These are phyloP conservation scores for Hyposoter dolosus DNA, from an alignment of 2,888 invertebrate species.

Conservation along the genomic window DNA sequence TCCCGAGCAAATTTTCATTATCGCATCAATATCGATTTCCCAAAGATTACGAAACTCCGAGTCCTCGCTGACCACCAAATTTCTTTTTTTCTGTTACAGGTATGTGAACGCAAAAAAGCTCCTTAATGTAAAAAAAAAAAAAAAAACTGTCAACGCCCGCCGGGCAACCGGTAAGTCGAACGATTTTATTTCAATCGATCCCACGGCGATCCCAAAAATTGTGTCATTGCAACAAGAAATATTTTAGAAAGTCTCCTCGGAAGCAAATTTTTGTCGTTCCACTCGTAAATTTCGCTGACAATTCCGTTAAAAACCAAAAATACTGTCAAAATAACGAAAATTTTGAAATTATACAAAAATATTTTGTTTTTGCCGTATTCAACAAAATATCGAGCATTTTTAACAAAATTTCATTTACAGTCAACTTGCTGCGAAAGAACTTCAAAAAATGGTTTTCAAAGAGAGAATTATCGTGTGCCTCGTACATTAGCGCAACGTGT, in stretches of 20 bases:
- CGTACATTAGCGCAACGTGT: neutral
- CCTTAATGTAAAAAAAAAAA: neutral
- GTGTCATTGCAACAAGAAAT: too few relatives aligned
- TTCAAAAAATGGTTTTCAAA: neutral
- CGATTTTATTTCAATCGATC: neutral
- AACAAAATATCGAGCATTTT: too few relatives aligned
- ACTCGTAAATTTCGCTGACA: too few relatives aligned
- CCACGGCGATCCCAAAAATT: too few relatives aligned
- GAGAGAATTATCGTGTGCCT: constrained; percentile 4
- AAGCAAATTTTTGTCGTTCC: too few relatives aligned
- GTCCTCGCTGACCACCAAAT: constrained; percentile 23
- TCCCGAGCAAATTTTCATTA: neutral
- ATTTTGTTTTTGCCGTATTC: too few relatives aligned
- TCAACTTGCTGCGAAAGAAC: too few relatives aligned
- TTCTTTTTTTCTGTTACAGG: constrained; percentile 75
- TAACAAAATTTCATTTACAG: too few relatives aligned
- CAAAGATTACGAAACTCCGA: neutral
- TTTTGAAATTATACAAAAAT: too few relatives aligned
- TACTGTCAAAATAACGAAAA: too few relatives aligned
- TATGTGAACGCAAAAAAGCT: constrained; percentile 66
- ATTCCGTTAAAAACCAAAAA: too few relatives aligned
- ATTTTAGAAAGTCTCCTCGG: too few relatives aligned
- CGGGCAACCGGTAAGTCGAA: constrained; percentile 33
- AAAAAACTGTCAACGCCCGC: neutral
- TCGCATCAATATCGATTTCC: neutral